Evolutionary conservation across 1,140 invertebrate genomes (phyloP), one percentile per base, ranked within the genome.

Genomic region (Eueides isabella): DNA sequence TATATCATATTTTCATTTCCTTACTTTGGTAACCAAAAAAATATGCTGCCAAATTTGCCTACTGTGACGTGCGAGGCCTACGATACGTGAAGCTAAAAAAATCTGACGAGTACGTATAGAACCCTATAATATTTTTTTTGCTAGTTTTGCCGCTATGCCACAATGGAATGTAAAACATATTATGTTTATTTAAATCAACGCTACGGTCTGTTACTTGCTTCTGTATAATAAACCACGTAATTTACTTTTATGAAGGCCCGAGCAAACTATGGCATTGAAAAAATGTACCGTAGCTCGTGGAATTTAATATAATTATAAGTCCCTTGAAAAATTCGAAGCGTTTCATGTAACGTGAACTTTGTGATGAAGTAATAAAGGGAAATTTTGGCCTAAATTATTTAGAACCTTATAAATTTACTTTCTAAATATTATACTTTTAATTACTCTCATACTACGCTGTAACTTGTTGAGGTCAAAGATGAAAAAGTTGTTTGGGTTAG

Each of bases 301-400:
- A 67, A 67, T 67, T 48, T 67, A 44, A 67, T 67, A 67, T 55
- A 55, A 55, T 67, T 29, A 67, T 29, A 48, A 44, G 38, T 38
- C 30, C 38, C 35, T 31, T 44, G 62, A 67, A 67, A 67, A 67
- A 67, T 67, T 44, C 35, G 26, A 44, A 44, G 65, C 26, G 41
- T 48, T 38, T 67, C 29, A 44, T 41, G 35, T 44, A 38, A 67
- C 38, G 23, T 28, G 19, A 67, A 67, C 26, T 67, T 44, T 67
- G 38, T 67, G 44, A 67, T 67, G 38, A 41, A 44, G 38, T 48
- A 44, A 41, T 44, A 67, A 41, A 29, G 16, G 65, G 23, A 29
- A 48, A 44, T 6, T 38, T 41, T 26, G 2, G 64, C 14, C 30
- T 64, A 35, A n/a, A 44, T 23, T 26, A 55, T 23, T 55, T 55